These are phyloP conservation scores for Dicrurus megarhynchus DNA, from an alignment of 2,113 vertebrate species.

Conservation along the genomic window DNA sequence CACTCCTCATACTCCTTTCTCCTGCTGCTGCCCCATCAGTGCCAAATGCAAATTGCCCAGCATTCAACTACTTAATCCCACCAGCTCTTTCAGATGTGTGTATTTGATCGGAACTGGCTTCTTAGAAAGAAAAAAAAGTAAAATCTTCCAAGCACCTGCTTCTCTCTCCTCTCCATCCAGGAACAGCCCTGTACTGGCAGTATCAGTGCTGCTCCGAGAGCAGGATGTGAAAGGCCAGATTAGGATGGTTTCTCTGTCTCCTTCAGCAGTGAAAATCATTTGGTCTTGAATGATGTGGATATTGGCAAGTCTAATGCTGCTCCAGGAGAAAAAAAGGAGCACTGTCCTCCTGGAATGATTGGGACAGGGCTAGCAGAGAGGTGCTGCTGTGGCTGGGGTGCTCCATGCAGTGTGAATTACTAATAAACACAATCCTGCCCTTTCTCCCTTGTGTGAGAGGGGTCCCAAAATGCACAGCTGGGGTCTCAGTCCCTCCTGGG, in stretches of 20 bases:
- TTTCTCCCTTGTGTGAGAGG: not conserved
- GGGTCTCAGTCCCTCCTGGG: fast-evolving
- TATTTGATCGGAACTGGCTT: not conserved
- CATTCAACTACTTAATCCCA: not conserved
- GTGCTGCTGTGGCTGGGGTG: not conserved
- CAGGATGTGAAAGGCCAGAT: not conserved
- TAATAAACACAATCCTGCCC: not conserved
- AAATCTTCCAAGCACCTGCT: not conserved
- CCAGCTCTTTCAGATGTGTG: not conserved
- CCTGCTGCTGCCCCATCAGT: not conserved
- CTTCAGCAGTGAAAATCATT: not conserved
- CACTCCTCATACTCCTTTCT: not conserved
- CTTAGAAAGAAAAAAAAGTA: not conserved
- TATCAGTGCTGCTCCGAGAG: not conserved
- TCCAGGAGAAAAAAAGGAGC: not conserved
- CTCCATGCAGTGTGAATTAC: fast-evolving
- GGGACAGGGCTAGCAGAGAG: not conserved
- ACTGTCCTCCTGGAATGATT: fast-evolving
- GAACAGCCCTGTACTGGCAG: not conserved
- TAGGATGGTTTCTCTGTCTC: not conserved
- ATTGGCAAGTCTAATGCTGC: fast-evolving
- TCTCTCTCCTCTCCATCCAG: not conserved
- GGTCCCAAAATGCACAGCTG: not conserved
- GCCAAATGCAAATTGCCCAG: not conserved
- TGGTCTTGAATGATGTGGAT: not conserved